Conservation (phyloP, 1,140 invertebrate species). For the Hylaeus anthracinus region DNA sequence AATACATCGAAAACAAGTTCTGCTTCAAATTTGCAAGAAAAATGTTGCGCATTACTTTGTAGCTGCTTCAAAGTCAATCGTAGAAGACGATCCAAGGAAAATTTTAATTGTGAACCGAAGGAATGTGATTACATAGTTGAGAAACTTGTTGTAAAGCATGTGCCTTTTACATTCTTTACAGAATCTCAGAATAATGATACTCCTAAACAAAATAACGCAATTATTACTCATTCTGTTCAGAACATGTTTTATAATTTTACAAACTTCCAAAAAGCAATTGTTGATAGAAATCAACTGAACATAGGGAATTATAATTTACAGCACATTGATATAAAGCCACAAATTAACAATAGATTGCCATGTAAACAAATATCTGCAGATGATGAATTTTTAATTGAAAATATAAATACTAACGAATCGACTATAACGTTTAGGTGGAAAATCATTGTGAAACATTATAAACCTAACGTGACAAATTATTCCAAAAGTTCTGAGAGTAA, state of each 20-base stretch:
- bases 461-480: neutral
- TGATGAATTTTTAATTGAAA: neutral
- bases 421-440: slow-evolving; percentile 23
- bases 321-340: neutral
- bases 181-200: neutral
- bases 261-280: neutral
- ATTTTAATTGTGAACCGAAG: neutral
- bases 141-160: slow-evolving; percentile 50
- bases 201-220: neutral
- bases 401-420: neutral
- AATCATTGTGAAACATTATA: slow-evolving; percentile 12
- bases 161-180: slow-evolving; percentile 35
- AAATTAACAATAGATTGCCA: neutral
- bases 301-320: neutral
- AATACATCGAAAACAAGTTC: neutral
- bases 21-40: neutral
- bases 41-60: slow-evolving; percentile 12
- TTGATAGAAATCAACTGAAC: neutral
- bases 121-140: slow-evolving; percentile 50
- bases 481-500: no score
- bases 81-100: neutral
- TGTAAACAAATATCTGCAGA: neutral
- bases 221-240: neutral
- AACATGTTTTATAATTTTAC: neutral
- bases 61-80: slow-evolving; percentile 14